Evolutionary conservation across 2,797 vertebrate genomes (phyloP), one percentile per base, ranked within the genome.

Genomic region (Falco concolor): DNA sequence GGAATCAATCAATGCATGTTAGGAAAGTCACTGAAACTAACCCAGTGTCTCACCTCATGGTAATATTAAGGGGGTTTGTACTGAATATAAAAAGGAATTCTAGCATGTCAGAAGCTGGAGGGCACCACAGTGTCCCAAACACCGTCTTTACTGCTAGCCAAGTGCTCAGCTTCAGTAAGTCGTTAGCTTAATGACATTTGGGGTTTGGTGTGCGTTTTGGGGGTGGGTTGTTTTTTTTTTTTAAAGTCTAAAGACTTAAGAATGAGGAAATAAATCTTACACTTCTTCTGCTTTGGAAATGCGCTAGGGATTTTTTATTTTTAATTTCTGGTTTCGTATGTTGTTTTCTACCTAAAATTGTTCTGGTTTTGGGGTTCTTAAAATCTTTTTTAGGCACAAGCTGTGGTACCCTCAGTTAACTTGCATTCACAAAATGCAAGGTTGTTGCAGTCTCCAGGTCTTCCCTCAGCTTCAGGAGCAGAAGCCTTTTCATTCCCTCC

Each of bases 401-500:
- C 98, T 16, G 97, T 98, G 90, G 98, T 98, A 9, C 97, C 99
- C 50, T 98, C 99, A 5, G 98, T 98, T 90, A 98, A 97, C 92
- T 68, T 99, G 89, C 98, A 98, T 32, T 97, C 99, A 11, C 99
- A 98, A 27, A 99, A 98, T 3, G 69, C 98, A 24, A 98, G 99
- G 68, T 96, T 99, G 93, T 95, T 99, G 96, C 98, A 98, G 54
- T 98, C 99, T 54, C 96, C 99, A 10, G 98, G 98, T 34, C 98
- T 99, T 67, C 98, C 99, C 24, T 79, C 95, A 5, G 73, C 98
- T 69, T 97, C 98, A 20, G 96, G 98, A 9, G 91, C 96, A 72
- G 99, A 99, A 79, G 96, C 98, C 72, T 99, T 99, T 96, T 95
- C 98, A 30, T 99, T 99, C 82, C 97, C 99, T n/a, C 97, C 98